phyloP scores from a whole-genome alignment of 35 echinoderm and acorn worm genomes.

The Hemicentrotus pulcherrimus region DNA sequence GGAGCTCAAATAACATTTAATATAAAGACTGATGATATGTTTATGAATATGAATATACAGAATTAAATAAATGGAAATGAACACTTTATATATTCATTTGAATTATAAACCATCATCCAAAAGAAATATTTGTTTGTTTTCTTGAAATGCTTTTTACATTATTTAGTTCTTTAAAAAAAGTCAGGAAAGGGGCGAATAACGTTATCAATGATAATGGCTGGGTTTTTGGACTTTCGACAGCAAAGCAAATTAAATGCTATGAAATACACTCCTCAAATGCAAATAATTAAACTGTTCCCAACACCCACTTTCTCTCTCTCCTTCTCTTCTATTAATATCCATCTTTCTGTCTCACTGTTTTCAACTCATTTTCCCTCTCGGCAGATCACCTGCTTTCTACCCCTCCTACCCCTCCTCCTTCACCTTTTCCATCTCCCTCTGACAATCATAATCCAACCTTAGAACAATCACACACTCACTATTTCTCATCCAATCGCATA shows the following conservation, averaged over 20 bases:
- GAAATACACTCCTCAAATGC: neutral
- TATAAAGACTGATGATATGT: too few relatives aligned
- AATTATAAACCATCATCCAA: neutral
- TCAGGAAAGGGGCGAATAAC: neutral
- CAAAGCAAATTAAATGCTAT: neutral
- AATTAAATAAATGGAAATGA: neutral
- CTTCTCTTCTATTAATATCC: neutral
- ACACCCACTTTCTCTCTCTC: neutral
- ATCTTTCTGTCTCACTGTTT: neutral
- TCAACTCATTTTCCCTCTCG: too few relatives aligned
- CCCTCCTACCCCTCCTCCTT: too few relatives aligned
- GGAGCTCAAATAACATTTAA: too few relatives aligned
- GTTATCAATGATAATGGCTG: neutral
- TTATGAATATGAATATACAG: too few relatives aligned
- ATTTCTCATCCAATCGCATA: neutral
- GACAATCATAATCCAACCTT: neutral
- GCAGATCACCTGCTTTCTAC: too few relatives aligned
- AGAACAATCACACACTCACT: neutral
- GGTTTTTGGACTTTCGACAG: neutral
- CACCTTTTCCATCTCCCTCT: neutral
- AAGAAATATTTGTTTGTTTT: too few relatives aligned
- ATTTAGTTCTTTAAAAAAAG: too few relatives aligned
- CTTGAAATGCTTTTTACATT: neutral
- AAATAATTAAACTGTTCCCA: neutral
- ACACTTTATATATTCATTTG: neutral